These are phyloP conservation scores for Lepidotrigona ventralis DNA, from an alignment of 1,140 invertebrate species.

Conservation along the genomic window DNA sequence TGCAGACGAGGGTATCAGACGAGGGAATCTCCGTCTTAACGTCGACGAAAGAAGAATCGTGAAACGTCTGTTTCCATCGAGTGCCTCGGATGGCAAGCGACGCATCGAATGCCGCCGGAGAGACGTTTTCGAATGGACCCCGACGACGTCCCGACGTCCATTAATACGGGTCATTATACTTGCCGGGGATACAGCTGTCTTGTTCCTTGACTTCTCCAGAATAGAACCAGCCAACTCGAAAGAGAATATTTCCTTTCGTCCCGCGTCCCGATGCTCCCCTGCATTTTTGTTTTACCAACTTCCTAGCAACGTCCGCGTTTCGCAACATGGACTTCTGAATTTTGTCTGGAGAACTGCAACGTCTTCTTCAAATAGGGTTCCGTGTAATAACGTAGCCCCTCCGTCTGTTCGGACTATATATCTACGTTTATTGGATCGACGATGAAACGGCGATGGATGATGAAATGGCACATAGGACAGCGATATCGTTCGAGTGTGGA, in stretches of 20 bases:
- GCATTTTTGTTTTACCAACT: constrained; percentile 51
- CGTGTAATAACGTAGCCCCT: not conserved
- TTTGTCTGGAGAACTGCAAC: not conserved
- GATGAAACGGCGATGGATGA: not conserved
- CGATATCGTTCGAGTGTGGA: not conserved
- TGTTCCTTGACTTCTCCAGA: constrained; percentile 4
- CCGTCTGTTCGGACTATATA: not conserved
- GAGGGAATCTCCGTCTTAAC: constrained; percentile 25
- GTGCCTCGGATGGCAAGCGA: constrained; percentile 23
- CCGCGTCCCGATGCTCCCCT: not conserved
- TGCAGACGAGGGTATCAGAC: constrained; percentile 38
- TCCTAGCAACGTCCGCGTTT: constrained; percentile 4
- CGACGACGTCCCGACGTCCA: constrained; percentile 26
- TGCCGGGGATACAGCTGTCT: constrained; percentile 21
- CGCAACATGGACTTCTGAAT: not conserved
- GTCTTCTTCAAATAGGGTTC: not conserved
- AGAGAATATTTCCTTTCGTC: not conserved
- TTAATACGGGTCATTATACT: constrained; percentile 48
- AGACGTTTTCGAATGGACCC: constrained; percentile 36
- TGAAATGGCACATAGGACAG: not conserved
- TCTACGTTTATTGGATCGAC: no score
- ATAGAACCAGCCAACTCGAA: constrained; percentile 25
- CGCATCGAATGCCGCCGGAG: constrained; percentile 22
- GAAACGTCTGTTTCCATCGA: constrained; percentile 25
- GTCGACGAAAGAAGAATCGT: constrained; percentile 33